These are phyloP conservation scores for Sclerodermus sp. DNA, from an alignment of 2,888 invertebrate genomes.

Conservation along the genomic window DNA sequence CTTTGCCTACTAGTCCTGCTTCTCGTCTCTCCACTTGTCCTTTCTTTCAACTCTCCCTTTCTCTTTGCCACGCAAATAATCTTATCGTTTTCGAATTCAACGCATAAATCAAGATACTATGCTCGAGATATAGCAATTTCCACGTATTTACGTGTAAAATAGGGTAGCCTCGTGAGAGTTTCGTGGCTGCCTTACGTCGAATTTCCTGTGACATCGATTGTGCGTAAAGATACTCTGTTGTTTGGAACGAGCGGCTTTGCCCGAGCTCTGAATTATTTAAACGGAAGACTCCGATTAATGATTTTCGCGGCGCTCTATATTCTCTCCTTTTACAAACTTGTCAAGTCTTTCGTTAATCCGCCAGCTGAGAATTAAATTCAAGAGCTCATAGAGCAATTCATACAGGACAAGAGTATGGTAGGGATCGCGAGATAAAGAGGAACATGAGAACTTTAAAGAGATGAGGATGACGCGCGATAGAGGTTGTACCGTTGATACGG, in stretches of 20 bases:
- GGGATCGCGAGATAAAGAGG: no score
- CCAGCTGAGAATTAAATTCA: no score
- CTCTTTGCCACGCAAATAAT: slow-evolving; percentile 10
- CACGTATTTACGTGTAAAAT: slow-evolving; percentile 10
- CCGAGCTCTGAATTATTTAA: slow-evolving; percentile 27
- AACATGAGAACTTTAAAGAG: background rate
- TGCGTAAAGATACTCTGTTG: slow-evolving; percentile 15
- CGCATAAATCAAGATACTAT: slow-evolving; percentile 30
- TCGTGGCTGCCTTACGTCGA: no score
- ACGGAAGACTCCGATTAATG: slow-evolving; percentile 14
- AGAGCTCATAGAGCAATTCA: no score
- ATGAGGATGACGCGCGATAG: background rate
- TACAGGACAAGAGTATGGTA: no score
- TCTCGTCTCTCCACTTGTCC: no score
- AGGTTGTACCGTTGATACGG: background rate
- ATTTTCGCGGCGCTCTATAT: slow-evolving; percentile 1
- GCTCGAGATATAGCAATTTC: slow-evolving; percentile 22
- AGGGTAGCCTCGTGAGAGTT: no score
- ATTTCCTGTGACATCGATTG: slow-evolving; percentile 29
- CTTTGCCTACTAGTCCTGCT: no score
- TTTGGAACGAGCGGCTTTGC: slow-evolving; percentile 11
- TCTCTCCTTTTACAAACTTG: no score
- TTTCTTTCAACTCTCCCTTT: no score
- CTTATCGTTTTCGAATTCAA: slow-evolving; percentile 21
- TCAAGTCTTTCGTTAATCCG: no score